Conservation (phyloP, 2,797 vertebrate genomes). For the Ceyx erithaca region DNA sequence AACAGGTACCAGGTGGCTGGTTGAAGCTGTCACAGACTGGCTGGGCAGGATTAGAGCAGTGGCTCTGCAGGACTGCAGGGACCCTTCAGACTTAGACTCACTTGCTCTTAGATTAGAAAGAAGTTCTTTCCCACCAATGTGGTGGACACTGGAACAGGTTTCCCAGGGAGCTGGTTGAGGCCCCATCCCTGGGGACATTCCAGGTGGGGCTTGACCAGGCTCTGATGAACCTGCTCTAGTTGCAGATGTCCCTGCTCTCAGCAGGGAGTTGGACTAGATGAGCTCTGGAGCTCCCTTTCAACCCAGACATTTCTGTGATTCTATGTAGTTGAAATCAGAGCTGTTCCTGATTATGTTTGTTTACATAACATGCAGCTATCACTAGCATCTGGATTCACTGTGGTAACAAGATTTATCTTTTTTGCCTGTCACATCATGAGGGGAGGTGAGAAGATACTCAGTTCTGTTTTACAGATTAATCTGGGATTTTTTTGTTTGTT, state of each 20-base stretch:
- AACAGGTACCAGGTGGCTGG: background rate
- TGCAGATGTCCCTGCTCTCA: no score
- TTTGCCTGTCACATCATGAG: background rate
- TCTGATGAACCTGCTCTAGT: no score
- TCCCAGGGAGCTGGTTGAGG: no score
- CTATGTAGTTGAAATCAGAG: background rate
- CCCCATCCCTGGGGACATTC: no score
- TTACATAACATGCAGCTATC: background rate
- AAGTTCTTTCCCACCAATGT: no score
- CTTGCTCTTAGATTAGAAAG: no score
- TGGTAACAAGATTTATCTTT: background rate
- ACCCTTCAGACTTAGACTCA: background rate
- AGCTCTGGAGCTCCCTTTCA: no score
- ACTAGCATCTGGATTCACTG: background rate
- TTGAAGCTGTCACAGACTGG: constrained; percentile 13
- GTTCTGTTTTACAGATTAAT: background rate
- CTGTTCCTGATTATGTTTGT: background rate
- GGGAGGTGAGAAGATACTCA: background rate
- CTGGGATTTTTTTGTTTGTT: background rate
- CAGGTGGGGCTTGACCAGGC: no score
- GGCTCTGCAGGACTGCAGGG: background rate
- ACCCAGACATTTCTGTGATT: no score
- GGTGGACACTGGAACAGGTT: no score
- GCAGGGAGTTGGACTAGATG: no score
- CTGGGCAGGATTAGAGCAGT: background rate